Conservation (phyloP, 2,797 vertebrate genomes). For the Oryzias sinensis region DNA sequence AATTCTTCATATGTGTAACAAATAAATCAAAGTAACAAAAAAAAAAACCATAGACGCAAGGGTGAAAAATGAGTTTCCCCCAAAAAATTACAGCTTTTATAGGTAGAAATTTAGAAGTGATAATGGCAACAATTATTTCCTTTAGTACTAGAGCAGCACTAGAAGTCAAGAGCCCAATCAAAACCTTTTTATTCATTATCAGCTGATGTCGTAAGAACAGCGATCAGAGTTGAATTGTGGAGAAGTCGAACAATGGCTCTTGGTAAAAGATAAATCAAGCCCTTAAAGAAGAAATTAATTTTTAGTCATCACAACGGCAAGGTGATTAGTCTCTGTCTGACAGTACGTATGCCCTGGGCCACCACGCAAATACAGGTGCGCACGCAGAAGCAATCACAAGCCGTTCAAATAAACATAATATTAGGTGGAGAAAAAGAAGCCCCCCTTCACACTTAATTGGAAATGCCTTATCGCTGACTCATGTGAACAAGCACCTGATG, state of each 20-base stretch:
- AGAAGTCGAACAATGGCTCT: slow-evolving; percentile 63
- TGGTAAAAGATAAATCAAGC: slow-evolving; percentile 61
- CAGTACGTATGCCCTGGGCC: slow-evolving; percentile 24
- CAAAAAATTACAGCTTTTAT: slow-evolving; percentile 37
- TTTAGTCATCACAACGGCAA: slow-evolving; percentile 48
- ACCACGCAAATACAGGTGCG: slow-evolving; percentile 2
- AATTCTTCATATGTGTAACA: neutral
- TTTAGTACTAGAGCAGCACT: slow-evolving; percentile 20
- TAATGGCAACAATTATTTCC: slow-evolving; percentile 34
- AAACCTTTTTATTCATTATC: slow-evolving; percentile 56
- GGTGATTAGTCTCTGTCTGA: slow-evolving; percentile 66
- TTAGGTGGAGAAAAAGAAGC: slow-evolving; percentile 12
- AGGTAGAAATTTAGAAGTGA: slow-evolving; percentile 29
- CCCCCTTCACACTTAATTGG: slow-evolving; percentile 4
- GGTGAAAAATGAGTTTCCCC: slow-evolving; percentile 9
- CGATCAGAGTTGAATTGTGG: slow-evolving; percentile 65
- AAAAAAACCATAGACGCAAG: slow-evolving; percentile 19
- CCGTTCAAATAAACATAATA: slow-evolving; percentile 14
- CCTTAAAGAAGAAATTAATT: slow-evolving; percentile 51
- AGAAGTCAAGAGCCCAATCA: slow-evolving; percentile 46
- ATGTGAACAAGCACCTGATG: slow-evolving; percentile 6
- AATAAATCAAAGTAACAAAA: neutral
- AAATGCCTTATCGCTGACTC: slow-evolving; percentile 14
- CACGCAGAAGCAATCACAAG: neutral
- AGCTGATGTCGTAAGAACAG: slow-evolving; percentile 64